Conservation (phyloP, 2,888 invertebrate genomes). For the Artemia sinica region DNA sequence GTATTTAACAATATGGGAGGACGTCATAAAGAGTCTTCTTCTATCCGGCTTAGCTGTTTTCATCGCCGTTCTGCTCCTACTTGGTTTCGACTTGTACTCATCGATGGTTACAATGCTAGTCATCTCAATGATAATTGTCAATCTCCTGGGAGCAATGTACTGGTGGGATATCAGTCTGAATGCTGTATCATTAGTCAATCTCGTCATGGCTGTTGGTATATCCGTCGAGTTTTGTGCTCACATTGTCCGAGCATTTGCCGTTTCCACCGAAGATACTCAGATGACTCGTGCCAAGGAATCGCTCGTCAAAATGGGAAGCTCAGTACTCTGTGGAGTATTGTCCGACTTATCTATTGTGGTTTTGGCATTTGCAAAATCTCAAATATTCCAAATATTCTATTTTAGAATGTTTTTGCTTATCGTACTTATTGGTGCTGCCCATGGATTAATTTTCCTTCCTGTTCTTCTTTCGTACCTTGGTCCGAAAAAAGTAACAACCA, state of each 20-base stretch:
- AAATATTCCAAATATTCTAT: conserved; percentile 89
- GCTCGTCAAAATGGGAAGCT: conserved; percentile 76
- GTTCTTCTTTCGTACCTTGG: conserved; percentile 93
- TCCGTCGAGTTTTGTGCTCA: conserved; percentile 98
- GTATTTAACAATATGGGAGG: conserved; percentile 68
- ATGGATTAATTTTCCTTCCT: conserved; percentile 91
- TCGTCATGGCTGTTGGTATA: conserved; percentile 95
- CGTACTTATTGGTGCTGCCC: conserved; percentile 86
- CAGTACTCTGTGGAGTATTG: conserved; percentile 37
- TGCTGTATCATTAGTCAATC: conserved; percentile 85
- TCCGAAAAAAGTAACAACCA: no score
- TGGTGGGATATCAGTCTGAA: conserved; percentile 78
- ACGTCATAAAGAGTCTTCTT: conserved; percentile 67
- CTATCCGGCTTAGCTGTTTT: conserved; percentile 84
- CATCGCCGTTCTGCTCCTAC: conserved; percentile 70
- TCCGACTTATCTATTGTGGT: conserved; percentile 52
- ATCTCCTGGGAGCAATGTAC: conserved; percentile 82
- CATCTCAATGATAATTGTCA: conserved; percentile 55
- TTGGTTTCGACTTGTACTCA: conserved; percentile 71
- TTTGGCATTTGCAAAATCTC: conserved; percentile 88
- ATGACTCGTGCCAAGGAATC: conserved; percentile 62
- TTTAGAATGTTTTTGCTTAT: conserved; percentile 96
- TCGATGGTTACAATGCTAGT: conserved; percentile 53
- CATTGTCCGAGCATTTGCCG: conserved; percentile 75
- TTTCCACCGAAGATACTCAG: conserved; percentile 52